Conservation (phyloP, 1,140 invertebrate genomes). For the Bacillus rossius region DNA sequence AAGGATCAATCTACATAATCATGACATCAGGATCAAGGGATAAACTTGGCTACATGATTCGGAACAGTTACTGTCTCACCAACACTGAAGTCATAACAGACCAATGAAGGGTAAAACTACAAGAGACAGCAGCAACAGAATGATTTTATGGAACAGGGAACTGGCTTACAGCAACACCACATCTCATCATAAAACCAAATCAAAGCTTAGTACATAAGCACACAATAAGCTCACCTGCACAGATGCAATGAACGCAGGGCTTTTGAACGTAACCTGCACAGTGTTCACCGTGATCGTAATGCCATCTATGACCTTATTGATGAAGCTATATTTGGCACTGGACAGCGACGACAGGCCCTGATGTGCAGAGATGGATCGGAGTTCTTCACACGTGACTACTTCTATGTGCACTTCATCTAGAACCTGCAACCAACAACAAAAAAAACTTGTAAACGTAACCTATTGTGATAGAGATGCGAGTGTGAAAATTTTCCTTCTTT, state of each 20-base stretch:
- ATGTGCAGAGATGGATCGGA: conserved; percentile 56
- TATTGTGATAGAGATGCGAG: too few relatives aligned
- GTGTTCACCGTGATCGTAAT: conserved; percentile 94
- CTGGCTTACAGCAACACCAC: not conserved
- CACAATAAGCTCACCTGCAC: conserved; percentile 65
- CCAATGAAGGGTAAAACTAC: not conserved
- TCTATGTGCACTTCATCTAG: conserved; percentile 89
- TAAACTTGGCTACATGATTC: too few relatives aligned
- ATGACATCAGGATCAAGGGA: too few relatives aligned
- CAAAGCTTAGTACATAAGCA: not conserved
- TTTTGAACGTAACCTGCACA: conserved; percentile 88
- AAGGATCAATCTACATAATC: too few relatives aligned
- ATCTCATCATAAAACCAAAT: not conserved
- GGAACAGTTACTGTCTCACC: too few relatives aligned
- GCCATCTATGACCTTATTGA: conserved; percentile 95
- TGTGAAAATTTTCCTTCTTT: too few relatives aligned
- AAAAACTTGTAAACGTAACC: too few relatives aligned
- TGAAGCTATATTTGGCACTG: conserved; percentile 78
- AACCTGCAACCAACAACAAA: conserved; percentile 54
- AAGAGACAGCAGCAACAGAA: not conserved
- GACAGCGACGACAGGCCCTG: conserved; percentile 50
- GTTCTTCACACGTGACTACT: conserved; percentile 83
- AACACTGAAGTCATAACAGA: too few relatives aligned
- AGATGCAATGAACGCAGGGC: conserved; percentile 89
- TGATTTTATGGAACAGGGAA: not conserved